Conservation (phyloP, 2,797 vertebrate genomes). For the Pipistrellus kuhlii region DNA sequence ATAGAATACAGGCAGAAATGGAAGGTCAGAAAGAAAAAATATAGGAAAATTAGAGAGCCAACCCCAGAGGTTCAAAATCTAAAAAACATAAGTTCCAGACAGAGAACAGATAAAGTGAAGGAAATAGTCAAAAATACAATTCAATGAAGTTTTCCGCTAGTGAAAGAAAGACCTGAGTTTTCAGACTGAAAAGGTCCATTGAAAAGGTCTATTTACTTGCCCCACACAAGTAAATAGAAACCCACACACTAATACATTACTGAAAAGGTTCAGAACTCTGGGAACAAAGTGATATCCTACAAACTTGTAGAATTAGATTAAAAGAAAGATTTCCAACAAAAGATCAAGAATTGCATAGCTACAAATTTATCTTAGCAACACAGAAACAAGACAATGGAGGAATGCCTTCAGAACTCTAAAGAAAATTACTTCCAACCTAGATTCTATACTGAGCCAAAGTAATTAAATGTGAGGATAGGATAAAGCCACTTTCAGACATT, state of each 20-base stretch:
- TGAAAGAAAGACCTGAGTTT: constrained; percentile 22
- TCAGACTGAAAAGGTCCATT: neutral
- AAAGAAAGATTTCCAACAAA: neutral
- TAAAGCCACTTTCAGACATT: neutral
- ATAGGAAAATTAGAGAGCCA: neutral
- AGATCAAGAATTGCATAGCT: neutral
- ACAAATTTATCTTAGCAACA: neutral
- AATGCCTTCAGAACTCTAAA: neutral
- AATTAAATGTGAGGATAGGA: neutral
- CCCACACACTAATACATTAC: neutral
- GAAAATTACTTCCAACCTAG: neutral
- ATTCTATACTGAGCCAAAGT: neutral
- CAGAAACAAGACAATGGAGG: neutral
- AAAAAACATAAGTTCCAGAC: neutral
- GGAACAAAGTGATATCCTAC: neutral
- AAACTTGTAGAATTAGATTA: neutral
- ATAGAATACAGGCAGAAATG: constrained; percentile 18
- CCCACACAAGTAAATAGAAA: neutral
- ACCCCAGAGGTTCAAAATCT: neutral
- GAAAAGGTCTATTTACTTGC: neutral
- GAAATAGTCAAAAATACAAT: neutral
- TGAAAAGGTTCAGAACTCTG: neutral
- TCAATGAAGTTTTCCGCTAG: neutral
- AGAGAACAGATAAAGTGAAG: constrained; percentile 4
- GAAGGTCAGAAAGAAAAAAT: neutral